Evolutionary conservation across 2,797 vertebrate genomes (phyloP), one percentile per base, ranked within the genome.

Genomic region (Eutrigla gurnardus): DNA sequence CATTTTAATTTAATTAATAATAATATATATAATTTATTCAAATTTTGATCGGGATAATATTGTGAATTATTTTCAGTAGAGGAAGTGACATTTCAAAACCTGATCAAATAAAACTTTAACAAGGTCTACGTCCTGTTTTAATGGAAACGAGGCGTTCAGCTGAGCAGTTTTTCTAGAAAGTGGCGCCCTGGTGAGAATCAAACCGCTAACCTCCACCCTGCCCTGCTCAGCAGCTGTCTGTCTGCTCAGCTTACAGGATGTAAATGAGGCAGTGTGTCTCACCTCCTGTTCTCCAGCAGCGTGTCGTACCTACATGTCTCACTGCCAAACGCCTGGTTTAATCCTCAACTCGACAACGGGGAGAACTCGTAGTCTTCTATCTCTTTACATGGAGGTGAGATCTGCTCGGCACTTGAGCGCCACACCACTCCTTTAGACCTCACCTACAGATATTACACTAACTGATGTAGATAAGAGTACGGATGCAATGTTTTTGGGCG

Each of bases 231-330:
- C 7, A n/a, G 62, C 68, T 11, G 57, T 69, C 57, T 68, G 71
- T 73, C 61, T 58, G 60, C 74, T 71, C 55, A 42, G 71, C 60
- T 83, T 39, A 45, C 73, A 76, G 59, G 77, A 83, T 76, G 59
- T 78, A 61, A 72, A 86, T 80, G 4, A 73, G 69, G 75, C 49
- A 58, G 67, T 63, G 58, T 13, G 69, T 78, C 60, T 63, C 25
- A 43, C 37, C n/a, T 15, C 9, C 70, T 33, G 53, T 64, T 76
- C 68, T 66, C 39, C 61, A 18, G 45, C 9, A 25, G 39, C 66
- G 70, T 40, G 75, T 49, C 13, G 4, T 50, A 25, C 32, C 68
- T 52, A 39, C 32, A 73, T 39, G 46, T 75, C 61, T 81, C 45
- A 4, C 45, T 65, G 54, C n/a, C 36, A 57, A 64, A 35, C 5